These are phyloP conservation scores for Drosophila nigricruria DNA, from an alignment of 2,888 invertebrate species.

Conservation along the genomic window DNA sequence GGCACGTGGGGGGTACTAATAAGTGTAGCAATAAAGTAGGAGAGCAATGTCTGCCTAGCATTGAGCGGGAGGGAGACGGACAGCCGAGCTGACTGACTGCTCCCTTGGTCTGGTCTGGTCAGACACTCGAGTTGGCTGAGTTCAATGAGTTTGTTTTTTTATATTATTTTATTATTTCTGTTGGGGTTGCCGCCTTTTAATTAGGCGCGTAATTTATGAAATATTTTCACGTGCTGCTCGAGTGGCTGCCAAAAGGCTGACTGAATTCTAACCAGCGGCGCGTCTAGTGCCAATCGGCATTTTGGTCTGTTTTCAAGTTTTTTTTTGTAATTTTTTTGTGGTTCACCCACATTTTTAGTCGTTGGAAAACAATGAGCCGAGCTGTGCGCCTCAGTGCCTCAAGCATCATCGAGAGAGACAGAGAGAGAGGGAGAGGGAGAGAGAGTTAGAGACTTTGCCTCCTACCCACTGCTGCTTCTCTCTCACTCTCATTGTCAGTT, in stretches of 20 bases:
- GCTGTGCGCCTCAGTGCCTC: constrained; percentile 49
- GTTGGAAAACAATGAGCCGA: constrained; percentile 53
- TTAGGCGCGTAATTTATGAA: constrained; percentile 79
- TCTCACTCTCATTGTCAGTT: neutral
- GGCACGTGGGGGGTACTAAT: constrained; percentile 35
- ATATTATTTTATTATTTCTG: constrained; percentile 7
- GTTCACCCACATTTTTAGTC: constrained; percentile 72
- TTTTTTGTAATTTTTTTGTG: constrained; percentile 9
- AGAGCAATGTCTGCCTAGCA: constrained; percentile 54
- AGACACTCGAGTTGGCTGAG: constrained; percentile 69
- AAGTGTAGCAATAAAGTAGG: constrained; percentile 69
- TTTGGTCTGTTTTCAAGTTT: constrained; percentile 11
- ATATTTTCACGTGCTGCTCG: constrained; percentile 72
- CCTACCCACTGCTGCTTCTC: neutral
- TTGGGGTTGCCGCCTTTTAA: constrained; percentile 61
- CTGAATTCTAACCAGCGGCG: constrained; percentile 49
- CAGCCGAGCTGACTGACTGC: constrained; percentile 9
- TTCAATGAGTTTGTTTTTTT: constrained; percentile 53
- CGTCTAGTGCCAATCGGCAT: constrained; percentile 56
- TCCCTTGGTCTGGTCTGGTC: constrained; percentile 70
- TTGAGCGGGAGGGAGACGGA: neutral
- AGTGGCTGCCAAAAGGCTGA: constrained; percentile 72
- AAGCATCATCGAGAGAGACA: constrained; percentile 55
- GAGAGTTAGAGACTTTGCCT: constrained; percentile 16
- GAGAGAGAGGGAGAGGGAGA: neutral